Base-by-base conservation (phyloP, 2,888 invertebrate species). In the Brachypalpus laphriformis region DNA sequence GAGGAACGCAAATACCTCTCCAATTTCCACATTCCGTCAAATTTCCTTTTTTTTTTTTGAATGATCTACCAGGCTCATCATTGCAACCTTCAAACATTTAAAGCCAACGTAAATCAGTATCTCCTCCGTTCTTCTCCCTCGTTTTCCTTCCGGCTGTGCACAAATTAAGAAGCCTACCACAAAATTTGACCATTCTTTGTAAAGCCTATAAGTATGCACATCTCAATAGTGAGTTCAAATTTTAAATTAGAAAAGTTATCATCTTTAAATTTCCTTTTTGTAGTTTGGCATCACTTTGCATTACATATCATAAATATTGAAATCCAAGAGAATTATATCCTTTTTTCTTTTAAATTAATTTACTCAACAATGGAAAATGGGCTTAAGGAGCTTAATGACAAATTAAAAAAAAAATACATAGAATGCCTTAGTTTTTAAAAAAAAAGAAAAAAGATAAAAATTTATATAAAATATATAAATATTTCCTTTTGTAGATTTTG, bases 401-500 rank as follows among this genome's bases (percentile, higher is more conserved):
- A 66, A 11, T 54, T 61, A 7, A 8, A 49, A 59, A 8, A 45
- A 37, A 68, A 47, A 51, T 34, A 61, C 59, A 56, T 78, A 54
- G 56, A 63, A 71, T 71, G 80, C 83, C 80, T 83, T 72, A 74
- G 80, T 75, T 77, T 14, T 25, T 49, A 16, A 16, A 7, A 65
- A 42, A 71, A 71, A 65, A 20, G 45, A 59, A 72, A 72, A 45
- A 14, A 22, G 18, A 70, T 7, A 37, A 14, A 56, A 20, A 11
- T 9, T 16, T 45, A 2, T 7, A 68, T 40, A 40, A 31, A 45
- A 51, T 18, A 51, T 31, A n/a, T n/a, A n/a, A n/a, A n/a, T n/a
- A 57, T 56, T 74, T 31, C 57, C 20, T 72, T 63, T 74, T 54
- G 74, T 83, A 83, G 78, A 78, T 63, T 74, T 78, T 65, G 14